Evolutionary conservation across 2,113 vertebrate genomes (phyloP), one percentile per base, ranked within the genome.

Genomic region (Burhinus bistriatus): DNA sequence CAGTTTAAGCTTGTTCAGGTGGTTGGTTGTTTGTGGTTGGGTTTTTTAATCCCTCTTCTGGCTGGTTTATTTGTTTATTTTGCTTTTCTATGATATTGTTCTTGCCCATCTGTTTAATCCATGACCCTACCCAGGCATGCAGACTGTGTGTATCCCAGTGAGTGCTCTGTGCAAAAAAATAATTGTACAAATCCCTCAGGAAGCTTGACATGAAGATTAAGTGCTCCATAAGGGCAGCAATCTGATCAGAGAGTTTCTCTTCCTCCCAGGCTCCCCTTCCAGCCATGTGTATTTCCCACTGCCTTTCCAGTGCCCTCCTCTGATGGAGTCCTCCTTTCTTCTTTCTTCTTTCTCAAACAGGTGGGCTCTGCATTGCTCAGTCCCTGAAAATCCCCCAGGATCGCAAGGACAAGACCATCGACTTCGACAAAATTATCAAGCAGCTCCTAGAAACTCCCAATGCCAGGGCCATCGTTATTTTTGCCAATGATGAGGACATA

Each of bases 321-420:
- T 71, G 82, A 11, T 11, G 1, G 3, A 62, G 22, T 38, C 57
- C 40, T 38, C 57, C 40, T 21, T 55, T 34, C n/a, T 91, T 49
- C 61, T 77, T 9, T 89, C 44, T n/a, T 55, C 76, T 92, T n/a
- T 52, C 47, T 54, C 38, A 19, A 84, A 75, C 98, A 99, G 99
- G 99, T 95, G 99, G 99, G 83, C 99, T 99, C 97, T 99, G 99
- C 97, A 99, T 99, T 52, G 99, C 99, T 77, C 99, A 99, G 98
- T 99, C 99, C 4, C 98, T 99, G 98, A 99, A 99, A 98, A 99
- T 99, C 84, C 98, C 99, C 44, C 98, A 99, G 61, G 98, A 99
- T 54, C 98, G 98, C 97, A 99, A 98, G 98, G 98, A 98, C 97
- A 98, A 98, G 73, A 98, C 97, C 42, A 98, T 98, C 5, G 98